Conservation (phyloP, 2,888 invertebrate genomes). For the Ectemnius continuus region DNA sequence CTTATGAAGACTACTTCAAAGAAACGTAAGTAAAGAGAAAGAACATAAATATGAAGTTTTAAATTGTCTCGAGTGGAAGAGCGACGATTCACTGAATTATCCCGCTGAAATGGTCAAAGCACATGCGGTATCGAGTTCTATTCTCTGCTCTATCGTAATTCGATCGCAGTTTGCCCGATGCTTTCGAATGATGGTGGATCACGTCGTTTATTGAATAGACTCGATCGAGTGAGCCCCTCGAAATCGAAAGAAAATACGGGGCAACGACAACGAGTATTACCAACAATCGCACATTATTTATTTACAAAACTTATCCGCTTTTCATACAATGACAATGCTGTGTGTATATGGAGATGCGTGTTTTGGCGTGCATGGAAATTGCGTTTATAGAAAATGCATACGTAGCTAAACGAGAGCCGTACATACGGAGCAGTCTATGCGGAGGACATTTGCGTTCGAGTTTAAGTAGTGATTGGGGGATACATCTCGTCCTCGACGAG, state of each 20-base stretch:
- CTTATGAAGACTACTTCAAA: too few species aligned
- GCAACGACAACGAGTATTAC: slow-evolving; percentile 38
- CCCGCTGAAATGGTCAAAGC: too few species aligned
- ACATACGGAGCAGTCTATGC: slow-evolving; percentile 30
- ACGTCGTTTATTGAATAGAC: not conserved
- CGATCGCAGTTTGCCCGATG: not conserved
- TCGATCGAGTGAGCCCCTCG: not conserved
- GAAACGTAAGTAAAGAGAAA: too few species aligned
- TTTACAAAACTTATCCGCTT: slow-evolving; percentile 60
- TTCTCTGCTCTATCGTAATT: slow-evolving; percentile 8
- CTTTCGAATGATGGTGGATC: not conserved
- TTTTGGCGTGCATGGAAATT: slow-evolving; percentile 50
- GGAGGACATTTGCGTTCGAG: slow-evolving; percentile 25
- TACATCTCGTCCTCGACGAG: too few species aligned
- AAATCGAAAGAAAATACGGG: slow-evolving; percentile 11
- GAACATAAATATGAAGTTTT: too few species aligned
- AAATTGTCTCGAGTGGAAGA: too few species aligned
- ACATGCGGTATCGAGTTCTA: not conserved
- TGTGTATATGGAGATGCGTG: slow-evolving; percentile 41
- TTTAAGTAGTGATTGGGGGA: slow-evolving; percentile 11
- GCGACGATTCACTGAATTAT: too few species aligned
- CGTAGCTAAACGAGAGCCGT: slow-evolving; percentile 39
- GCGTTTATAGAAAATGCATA: slow-evolving; percentile 51
- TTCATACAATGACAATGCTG: slow-evolving; percentile 61
- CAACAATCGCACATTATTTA: slow-evolving; percentile 63